Conservation (phyloP, 2,888 invertebrate genomes). For the Torymus texanus region DNA sequence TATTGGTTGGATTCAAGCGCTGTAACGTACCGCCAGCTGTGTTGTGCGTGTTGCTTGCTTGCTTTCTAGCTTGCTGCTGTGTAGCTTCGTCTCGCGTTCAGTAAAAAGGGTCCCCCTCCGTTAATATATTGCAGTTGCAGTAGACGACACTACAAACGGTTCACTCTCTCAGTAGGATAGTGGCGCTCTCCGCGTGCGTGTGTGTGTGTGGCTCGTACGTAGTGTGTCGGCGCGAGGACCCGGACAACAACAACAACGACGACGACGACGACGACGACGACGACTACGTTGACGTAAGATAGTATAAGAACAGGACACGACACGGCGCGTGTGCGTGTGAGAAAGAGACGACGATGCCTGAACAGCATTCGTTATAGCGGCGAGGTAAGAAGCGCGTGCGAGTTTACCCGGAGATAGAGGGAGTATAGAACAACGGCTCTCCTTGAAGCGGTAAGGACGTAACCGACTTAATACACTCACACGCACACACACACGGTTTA, state of each 20-base stretch:
- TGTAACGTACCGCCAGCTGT: conserved; percentile 55
- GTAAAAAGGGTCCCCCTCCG: no score
- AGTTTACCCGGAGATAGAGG: not conserved
- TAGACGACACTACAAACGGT: conserved; percentile 6
- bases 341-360: no score
- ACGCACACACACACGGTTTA: no score
- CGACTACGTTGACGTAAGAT: no score
- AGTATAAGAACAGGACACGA: no score
- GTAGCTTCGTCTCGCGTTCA: no score
- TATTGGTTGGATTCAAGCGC: conserved; percentile 50
- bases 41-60: not conserved
- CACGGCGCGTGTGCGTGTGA: no score
- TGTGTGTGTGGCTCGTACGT: no score
- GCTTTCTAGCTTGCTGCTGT: no score
- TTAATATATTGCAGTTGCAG: not conserved
- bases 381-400: not conserved
- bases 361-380: no score
- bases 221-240: not conserved
- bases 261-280: not conserved
- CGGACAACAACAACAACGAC: not conserved
- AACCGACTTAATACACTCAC: no score
- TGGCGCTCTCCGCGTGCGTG: conserved; percentile 19
- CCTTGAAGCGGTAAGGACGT: conserved; percentile 17
- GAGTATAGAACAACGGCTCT: conserved; percentile 9
- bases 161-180: conserved; percentile 26